Percentiles rank a stretch among this genome's conserved stretches.
Evolutionary conservation across 2,888 invertebrate genomes (phyloP).

Genomic region (Arenicola marina): DNA sequence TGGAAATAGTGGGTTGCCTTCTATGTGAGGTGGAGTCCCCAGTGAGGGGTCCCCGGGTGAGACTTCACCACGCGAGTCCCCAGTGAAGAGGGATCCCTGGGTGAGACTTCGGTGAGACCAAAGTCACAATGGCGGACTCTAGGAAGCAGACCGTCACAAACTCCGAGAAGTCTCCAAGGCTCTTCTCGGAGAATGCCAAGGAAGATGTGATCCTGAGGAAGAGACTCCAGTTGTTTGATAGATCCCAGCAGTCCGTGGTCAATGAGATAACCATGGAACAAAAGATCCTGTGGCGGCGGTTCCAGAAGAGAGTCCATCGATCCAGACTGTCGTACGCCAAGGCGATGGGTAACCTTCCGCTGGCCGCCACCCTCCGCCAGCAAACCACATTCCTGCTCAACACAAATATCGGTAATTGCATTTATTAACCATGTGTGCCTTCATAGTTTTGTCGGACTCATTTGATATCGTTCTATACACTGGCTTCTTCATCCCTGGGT

Average conservation of each 20-base stretch:
- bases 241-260: not conserved
- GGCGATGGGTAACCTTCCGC: not conserved
- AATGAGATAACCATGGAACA: not conserved
- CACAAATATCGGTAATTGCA: conserved; percentile 2
- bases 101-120: too few species aligned
- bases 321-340: not conserved
- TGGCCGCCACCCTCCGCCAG: not conserved
- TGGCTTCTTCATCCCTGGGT: too few species aligned
- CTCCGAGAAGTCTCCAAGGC: conserved; percentile 1
- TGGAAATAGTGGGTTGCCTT: too few species aligned
- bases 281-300: not conserved
- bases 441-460: too few species aligned
- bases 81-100: too few species aligned
- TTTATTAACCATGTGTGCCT: too few species aligned
- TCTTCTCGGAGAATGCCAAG: not conserved
- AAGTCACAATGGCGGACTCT: too few species aligned
- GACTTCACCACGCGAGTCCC: too few species aligned
- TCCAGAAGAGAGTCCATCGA: not conserved
- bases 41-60: too few species aligned
- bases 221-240: not conserved
- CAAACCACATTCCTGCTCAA: not conserved
- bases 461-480: too few species aligned
- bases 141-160: too few species aligned
- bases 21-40: too few species aligned
- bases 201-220: not conserved